phyloP scores from a whole-genome alignment of 1,140 invertebrate species.

The Anoplolepis gracilipes region DNA sequence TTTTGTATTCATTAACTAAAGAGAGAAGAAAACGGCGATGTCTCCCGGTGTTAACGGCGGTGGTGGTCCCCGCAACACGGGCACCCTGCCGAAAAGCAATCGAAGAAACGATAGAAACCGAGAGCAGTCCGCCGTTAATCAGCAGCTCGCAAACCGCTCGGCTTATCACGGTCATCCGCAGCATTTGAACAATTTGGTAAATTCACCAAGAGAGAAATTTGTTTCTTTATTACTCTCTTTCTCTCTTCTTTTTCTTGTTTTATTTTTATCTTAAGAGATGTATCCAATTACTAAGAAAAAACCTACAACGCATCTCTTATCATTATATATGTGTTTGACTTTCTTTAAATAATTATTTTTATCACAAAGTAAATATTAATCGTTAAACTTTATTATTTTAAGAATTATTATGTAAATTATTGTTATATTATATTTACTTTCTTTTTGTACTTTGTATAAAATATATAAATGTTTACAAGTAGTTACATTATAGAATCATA shows the following conservation, averaged over 20 bases:
- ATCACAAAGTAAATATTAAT: background rate
- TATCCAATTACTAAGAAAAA: background rate
- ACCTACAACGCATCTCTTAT: background rate
- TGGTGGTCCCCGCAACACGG: constrained; percentile 78
- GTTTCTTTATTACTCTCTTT: background rate
- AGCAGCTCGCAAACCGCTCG: constrained; percentile 66
- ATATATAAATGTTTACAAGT: background rate
- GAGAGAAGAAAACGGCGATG: constrained; percentile 70
- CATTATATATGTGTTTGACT: background rate
- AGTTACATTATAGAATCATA: background rate
- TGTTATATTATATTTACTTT: background rate
- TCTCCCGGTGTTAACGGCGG: constrained; percentile 80
- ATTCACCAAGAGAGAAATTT: constrained; percentile 15
- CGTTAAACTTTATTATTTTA: background rate
- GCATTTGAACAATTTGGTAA: constrained; percentile 82
- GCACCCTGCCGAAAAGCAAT: constrained; percentile 82
- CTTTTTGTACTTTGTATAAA: background rate
- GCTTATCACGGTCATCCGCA: constrained; percentile 67
- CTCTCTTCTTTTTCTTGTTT: background rate
- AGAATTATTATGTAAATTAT: background rate
- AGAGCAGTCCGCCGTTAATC: constrained; percentile 76
- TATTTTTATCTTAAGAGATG: background rate
- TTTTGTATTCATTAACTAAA: constrained; percentile 20
- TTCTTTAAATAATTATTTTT: constrained; percentile 4
- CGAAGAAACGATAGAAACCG: constrained; percentile 79